Conservation (phyloP, 1,140 invertebrate species). For the Bursaphelenchus mucronatus region DNA sequence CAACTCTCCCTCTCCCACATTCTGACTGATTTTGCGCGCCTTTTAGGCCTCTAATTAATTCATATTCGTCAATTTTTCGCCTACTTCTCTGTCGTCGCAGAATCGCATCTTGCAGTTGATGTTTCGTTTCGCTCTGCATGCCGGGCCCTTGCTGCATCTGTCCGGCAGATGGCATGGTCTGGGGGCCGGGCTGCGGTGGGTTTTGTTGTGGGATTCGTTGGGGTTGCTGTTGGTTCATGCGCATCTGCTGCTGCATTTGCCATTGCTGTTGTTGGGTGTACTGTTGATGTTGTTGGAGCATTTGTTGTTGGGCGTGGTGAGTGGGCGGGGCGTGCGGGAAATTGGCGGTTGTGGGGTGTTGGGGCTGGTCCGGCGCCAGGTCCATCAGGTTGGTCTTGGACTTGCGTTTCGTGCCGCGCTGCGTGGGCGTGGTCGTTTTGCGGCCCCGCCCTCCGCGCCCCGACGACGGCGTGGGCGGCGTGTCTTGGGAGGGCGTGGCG, state of each 20-base stretch:
- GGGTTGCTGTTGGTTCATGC: not conserved
- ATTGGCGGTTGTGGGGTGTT: slow-evolving; percentile 9
- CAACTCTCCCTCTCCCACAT: too few relatives aligned
- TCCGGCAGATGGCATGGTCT: slow-evolving; percentile 21
- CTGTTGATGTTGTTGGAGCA: not conserved
- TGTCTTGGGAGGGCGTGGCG: too few relatives aligned
- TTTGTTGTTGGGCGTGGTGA: slow-evolving; percentile 18
- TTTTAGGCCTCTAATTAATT: too few relatives aligned
- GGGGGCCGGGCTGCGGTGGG: not conserved
- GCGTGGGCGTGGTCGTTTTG: slow-evolving; percentile 7
- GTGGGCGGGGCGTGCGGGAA: slow-evolving; percentile 10
- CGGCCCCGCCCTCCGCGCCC: too few relatives aligned
- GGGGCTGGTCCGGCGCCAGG: not conserved
- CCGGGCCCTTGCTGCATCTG: not conserved
- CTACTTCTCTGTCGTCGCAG: not conserved
- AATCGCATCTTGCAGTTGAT: not conserved
- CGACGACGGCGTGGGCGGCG: too few relatives aligned
- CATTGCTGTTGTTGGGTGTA: slow-evolving; percentile 25
- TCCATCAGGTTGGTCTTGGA: slow-evolving; percentile 24
- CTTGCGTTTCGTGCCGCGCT: slow-evolving; percentile 15
- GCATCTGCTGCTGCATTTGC: slow-evolving; percentile 26
- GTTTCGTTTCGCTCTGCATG: slow-evolving; percentile 18
- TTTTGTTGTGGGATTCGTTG: not conserved
- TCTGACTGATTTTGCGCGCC: too few relatives aligned
- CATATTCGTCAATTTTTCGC: too few relatives aligned